These are phyloP conservation scores for Drosophila anomalipes DNA, from an alignment of 2,888 invertebrate genomes.

Conservation along the genomic window DNA sequence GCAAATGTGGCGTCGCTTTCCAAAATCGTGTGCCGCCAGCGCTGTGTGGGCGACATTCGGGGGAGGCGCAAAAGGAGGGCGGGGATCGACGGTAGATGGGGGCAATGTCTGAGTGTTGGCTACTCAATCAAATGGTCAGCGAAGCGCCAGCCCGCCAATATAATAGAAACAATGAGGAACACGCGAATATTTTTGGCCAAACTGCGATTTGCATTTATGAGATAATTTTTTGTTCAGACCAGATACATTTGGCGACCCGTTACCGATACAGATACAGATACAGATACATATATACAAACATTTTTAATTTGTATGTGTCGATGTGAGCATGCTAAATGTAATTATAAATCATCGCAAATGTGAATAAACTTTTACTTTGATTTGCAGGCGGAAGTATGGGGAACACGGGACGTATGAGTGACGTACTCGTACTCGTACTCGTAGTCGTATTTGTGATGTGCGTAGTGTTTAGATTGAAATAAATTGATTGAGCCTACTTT, in stretches of 20 bases:
- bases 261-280: conserved; percentile 30
- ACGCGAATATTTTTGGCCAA: conserved; percentile 21
- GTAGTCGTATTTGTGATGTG: conserved; percentile 18
- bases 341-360: conserved; percentile 63
- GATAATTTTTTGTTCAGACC: conserved; percentile 7
- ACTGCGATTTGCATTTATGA: conserved; percentile 45
- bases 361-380: conserved; percentile 76
- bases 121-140: conserved; percentile 61
- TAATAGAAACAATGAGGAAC: conserved; percentile 17
- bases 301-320: conserved; percentile 1
- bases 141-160: conserved; percentile 48
- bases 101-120: conserved; percentile 40
- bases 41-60: conserved; percentile 57
- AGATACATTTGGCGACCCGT: conserved; percentile 18
- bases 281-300: not conserved
- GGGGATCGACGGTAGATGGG: not conserved
- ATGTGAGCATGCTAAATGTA: conserved; percentile 49
- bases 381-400: conserved; percentile 39
- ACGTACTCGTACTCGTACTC: conserved; percentile 34
- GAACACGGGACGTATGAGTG: conserved; percentile 65
- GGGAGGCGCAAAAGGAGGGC: not conserved
- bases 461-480: conserved; percentile 62
- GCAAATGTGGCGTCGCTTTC: conserved; percentile 65
- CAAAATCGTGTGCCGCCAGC: conserved; percentile 76
- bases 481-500: conserved; percentile 63